Conservation (phyloP, 2,113 vertebrate genomes). For the Calidris pugnax region DNA sequence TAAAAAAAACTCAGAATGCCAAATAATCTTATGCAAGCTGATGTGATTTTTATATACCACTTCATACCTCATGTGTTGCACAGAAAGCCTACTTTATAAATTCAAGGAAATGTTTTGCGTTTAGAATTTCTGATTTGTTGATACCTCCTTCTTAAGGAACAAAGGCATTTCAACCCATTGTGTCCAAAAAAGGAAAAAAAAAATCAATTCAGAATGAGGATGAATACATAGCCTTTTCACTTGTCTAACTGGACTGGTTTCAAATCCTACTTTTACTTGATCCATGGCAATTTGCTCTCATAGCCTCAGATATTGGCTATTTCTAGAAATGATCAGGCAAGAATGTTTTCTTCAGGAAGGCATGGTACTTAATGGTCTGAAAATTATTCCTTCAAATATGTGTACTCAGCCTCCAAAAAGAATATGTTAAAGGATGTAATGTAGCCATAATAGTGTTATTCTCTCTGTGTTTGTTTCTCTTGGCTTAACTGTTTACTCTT, state of each 20-base stretch:
- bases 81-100: background rate
- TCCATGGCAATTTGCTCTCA: background rate
- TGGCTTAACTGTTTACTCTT: background rate
- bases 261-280: background rate
- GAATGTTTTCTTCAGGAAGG: background rate
- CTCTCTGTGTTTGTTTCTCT: background rate
- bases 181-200: background rate
- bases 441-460: background rate
- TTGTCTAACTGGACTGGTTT: background rate
- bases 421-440: background rate
- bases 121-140: background rate
- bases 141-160: background rate
- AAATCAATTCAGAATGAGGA: background rate
- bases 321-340: background rate
- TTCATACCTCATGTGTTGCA: background rate
- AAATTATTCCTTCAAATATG: background rate
- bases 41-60: background rate
- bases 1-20: background rate
- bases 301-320: background rate
- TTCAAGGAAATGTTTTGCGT: background rate
- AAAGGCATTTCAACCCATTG: background rate
- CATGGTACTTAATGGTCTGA: background rate
- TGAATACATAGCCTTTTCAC: background rate
- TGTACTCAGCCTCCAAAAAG: background rate
- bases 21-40: background rate